A percentile compares a stretch with the other conserved stretches of the same genome.
Conservation (phyloP, 2,113 vertebrate genomes). For the Phasianus colchicus region DNA sequence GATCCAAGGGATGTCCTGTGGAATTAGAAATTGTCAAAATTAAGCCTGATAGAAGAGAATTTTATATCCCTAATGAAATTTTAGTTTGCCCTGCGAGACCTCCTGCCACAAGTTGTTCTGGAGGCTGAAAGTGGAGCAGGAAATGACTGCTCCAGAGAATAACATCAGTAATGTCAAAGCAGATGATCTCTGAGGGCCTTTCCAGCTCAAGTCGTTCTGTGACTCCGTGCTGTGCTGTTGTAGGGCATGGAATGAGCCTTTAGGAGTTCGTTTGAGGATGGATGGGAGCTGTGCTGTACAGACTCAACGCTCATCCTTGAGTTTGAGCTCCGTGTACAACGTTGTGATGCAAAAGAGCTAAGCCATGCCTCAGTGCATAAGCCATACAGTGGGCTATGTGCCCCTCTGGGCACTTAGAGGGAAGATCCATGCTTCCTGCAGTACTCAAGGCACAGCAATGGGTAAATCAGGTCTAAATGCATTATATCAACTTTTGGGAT, state of each 20-base stretch:
- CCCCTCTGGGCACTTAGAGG: not conserved
- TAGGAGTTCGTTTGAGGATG: too few species aligned
- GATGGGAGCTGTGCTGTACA: not conserved
- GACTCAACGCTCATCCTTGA: not conserved
- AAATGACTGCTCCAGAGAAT: not conserved
- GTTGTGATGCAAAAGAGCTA: not conserved
- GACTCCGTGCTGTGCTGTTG: accelerated
- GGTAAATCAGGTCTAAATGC: accelerated
- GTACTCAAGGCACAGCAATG: accelerated
- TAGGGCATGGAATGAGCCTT: accelerated
- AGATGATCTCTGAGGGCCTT: not conserved
- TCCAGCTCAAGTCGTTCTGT: not conserved
- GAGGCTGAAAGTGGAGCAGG: not conserved
- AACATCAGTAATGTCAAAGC: not conserved
- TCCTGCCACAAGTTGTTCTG: not conserved
- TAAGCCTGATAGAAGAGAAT: not conserved
- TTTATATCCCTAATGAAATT: not conserved
- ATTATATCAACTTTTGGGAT: accelerated
- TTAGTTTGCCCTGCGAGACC: not conserved
- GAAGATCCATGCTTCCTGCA: not conserved
- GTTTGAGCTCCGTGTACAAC: not conserved
- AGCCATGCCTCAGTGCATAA: too few species aligned
- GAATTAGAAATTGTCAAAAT: not conserved
- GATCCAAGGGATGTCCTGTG: not conserved
- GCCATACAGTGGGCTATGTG: not conserved